These are phyloP conservation scores for Pao palembangensis DNA, from an alignment of 2,113 vertebrate species.

Conservation along the genomic window DNA sequence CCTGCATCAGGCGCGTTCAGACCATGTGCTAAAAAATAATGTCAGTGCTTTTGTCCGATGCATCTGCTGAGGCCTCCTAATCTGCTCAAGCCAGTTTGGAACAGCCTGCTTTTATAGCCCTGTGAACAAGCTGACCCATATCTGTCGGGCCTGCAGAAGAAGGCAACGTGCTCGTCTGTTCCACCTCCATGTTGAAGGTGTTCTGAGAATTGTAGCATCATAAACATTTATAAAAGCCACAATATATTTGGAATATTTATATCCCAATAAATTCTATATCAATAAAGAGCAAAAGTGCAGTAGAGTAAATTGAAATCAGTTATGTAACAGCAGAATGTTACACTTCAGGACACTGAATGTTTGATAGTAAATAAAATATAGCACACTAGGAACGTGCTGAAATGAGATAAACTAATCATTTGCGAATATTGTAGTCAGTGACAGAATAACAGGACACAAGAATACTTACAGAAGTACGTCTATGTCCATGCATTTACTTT, in stretches of 20 bases:
- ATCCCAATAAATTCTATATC: neutral
- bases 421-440: neutral
- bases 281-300: neutral
- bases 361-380: too few species aligned
- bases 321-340: neutral
- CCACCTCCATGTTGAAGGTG: neutral
- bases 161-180: neutral
- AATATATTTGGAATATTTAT: too few species aligned
- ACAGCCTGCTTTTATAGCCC: slow-evolving; percentile 30
- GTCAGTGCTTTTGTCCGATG: slow-evolving; percentile 24
- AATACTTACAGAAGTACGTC: slow-evolving; percentile 73
- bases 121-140: slow-evolving; percentile 44
- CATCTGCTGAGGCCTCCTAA: slow-evolving; percentile 64
- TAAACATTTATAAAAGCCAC: too few species aligned
- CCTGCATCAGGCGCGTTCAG: slow-evolving; percentile 29
- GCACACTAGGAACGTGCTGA: neutral
- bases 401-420: neutral
- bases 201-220: too few species aligned
- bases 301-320: neutral
- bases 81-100: slow-evolving; percentile 62
- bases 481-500: slow-evolving; percentile 70
- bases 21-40: slow-evolving; percentile 27
- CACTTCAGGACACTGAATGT: too few species aligned
- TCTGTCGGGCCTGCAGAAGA: slow-evolving; percentile 13
- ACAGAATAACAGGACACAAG: neutral